Evolutionary conservation across 1,140 invertebrate species (phyloP), one percentile per base, ranked within the genome.

Genomic region (Drosophila ohnishii): DNA sequence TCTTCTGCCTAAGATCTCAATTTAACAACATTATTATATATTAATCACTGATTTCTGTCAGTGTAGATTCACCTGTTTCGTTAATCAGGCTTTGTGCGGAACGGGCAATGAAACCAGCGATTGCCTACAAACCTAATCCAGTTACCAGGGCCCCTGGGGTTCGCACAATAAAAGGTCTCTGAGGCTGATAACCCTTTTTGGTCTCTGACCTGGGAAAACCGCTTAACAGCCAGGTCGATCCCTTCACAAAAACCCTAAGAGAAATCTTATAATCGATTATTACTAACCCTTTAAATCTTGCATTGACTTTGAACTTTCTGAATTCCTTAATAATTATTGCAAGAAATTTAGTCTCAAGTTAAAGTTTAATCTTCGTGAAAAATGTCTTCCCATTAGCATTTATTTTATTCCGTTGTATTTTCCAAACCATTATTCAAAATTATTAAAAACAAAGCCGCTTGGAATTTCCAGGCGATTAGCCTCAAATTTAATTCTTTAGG

Each of bases 71-170:
- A 8, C 14, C 5, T 10, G 30, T 10, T 25, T 14, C 11, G 35
- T 28, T 69, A 69, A 65, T 45, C 25, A 13, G 65, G 61, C 51
- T 66, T 69, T 69, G 62, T 50, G 47, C 37, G 16, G 30, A 37
- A 53, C 47, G 37, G 65, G 16, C 65, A 66, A 69, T 69, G 32
- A 66, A 69, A 66, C 61, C 30, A 22, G 32, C 61, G 11, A 45
- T 69, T 53, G 62, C 47, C 32, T 35, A 67, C 34, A n/a, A 65
- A 44, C 61, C 65, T 69, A 69, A 66, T 66, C 65, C 61, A 44
- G 65, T 66, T 69, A 69, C 61, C 30, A 35, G 16, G 22, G 13
- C 13, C 30, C 13, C 7, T 5, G 6, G 45, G 19, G 9, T 10
- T 35, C n/a, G 6, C n/a, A 44, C 16, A 44, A 39, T 44, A 44